Conservation (phyloP, 2,113 vertebrate species). For the Cyanoderma ruficeps region DNA sequence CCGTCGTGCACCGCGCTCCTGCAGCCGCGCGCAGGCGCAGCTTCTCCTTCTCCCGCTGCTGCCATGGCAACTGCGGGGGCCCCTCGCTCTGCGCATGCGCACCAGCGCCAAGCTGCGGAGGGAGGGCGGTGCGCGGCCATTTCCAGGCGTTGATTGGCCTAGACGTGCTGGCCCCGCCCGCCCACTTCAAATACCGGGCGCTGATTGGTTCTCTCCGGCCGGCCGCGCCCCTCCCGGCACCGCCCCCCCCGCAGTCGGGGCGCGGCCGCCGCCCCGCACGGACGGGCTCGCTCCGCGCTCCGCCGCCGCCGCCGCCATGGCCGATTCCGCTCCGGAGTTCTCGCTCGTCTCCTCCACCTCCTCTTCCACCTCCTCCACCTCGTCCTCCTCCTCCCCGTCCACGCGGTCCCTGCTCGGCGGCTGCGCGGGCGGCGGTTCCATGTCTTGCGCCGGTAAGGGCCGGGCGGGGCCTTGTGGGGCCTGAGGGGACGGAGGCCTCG, state of each 20-base stretch:
- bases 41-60: neutral
- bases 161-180: fast-evolving
- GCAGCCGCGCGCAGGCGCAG: neutral
- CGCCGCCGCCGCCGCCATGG: neutral
- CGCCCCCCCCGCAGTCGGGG: neutral
- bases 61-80: neutral
- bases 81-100: neutral
- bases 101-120: neutral
- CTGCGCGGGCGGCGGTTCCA: neutral
- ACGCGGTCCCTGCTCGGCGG: neutral
- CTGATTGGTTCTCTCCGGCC: fast-evolving
- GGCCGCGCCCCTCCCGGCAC: neutral
- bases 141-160: fast-evolving
- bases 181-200: neutral
- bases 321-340: neutral
- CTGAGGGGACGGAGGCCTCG: neutral
- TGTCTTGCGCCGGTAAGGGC: neutral
- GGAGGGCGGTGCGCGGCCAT: neutral
- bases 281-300: neutral
- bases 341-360: neutral
- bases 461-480: neutral
- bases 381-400: neutral
- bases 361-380: neutral
- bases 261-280: neutral
- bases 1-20: neutral